phyloP scores from a whole-genome alignment of 2,113 vertebrate species.

The Barbus barbus region DNA sequence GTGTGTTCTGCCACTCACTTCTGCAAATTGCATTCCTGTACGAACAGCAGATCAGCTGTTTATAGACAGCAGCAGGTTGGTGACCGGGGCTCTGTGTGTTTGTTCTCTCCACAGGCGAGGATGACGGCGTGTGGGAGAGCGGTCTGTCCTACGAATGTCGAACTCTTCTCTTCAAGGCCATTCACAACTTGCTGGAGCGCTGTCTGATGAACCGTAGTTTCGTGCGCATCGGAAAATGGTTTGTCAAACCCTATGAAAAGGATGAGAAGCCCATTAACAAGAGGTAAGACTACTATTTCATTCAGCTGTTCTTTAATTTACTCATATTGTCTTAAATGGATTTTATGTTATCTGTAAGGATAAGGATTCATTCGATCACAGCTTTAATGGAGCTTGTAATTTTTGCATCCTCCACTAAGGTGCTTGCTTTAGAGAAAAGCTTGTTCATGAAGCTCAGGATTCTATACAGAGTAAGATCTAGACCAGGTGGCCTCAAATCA shows the following conservation, averaged over 20 bases:
- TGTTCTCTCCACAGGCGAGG: constrained; percentile 80
- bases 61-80: not conserved
- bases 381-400: not conserved
- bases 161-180: constrained; percentile 96
- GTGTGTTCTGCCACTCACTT: not conserved
- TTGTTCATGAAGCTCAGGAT: not conserved
- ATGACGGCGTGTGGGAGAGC: constrained; percentile 97
- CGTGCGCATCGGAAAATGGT: constrained; percentile 96
- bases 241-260: constrained; percentile 98
- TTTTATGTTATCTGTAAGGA: not conserved
- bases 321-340: not conserved
- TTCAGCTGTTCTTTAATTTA: not conserved
- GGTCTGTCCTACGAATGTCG: constrained; percentile 98
- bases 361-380: not conserved
- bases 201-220: constrained; percentile 97
- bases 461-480: not conserved
- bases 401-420: not conserved
- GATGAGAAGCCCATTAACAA: constrained; percentile 97
- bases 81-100: constrained; percentile 17
- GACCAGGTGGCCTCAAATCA: not conserved
- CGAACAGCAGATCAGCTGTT: not conserved
- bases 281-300: constrained; percentile 76
- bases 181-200: constrained; percentile 96
- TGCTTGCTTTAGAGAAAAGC: not conserved
- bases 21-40: not conserved